These are phyloP conservation scores for Machaerirhynchus nigripectus DNA, from an alignment of 2,113 vertebrate species.

Conservation along the genomic window DNA sequence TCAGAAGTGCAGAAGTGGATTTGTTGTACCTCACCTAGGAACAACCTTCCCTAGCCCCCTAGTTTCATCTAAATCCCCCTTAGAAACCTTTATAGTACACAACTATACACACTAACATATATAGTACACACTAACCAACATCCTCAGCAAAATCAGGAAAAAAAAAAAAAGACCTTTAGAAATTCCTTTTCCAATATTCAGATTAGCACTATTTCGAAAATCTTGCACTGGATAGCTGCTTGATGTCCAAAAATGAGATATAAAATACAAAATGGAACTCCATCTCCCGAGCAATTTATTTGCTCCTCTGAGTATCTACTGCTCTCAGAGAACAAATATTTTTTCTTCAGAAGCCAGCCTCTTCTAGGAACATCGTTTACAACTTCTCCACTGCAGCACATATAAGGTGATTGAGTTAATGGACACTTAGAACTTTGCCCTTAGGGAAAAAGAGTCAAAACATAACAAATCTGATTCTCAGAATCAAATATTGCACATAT, in stretches of 20 bases:
- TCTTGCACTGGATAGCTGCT: neutral
- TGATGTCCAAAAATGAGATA: neutral
- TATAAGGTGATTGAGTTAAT: neutral
- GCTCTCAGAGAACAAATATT: neutral
- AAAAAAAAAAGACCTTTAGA: neutral
- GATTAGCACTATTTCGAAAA: neutral
- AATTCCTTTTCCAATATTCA: neutral
- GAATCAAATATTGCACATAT: neutral
- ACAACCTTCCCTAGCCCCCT: neutral
- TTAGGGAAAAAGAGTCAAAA: neutral
- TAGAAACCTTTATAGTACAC: neutral
- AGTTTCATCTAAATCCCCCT: neutral
- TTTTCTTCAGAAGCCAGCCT: neutral
- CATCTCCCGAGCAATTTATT: neutral
- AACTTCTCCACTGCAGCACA: neutral
- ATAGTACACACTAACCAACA: neutral
- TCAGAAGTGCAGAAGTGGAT: neutral
- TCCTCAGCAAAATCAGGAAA: neutral
- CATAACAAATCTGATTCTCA: neutral
- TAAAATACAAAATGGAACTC: neutral
- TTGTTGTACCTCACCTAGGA: neutral
- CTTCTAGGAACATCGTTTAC: neutral
- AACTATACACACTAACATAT: neutral
- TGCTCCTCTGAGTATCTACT: neutral
- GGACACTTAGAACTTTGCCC: neutral